Percentiles rank a stretch among this genome's conserved stretches.
Conservation (phyloP, 2,113 vertebrate species). For the Notechis scutatus region DNA sequence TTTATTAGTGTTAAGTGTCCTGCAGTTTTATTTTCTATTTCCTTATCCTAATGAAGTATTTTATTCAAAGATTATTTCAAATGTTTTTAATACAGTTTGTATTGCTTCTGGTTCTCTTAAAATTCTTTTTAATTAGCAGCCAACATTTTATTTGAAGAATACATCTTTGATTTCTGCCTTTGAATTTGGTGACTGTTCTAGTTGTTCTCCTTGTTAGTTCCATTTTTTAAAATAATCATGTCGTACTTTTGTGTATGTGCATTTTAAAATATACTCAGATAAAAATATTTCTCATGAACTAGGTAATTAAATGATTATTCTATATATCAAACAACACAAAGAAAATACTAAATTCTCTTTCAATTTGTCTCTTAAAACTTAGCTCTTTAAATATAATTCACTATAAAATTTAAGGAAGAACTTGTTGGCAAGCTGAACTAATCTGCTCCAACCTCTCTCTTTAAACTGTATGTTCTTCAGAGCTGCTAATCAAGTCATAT, state of each 20-base stretch:
- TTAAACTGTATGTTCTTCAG: neutral
- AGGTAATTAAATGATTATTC: neutral
- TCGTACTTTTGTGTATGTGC: slow-evolving; percentile 49
- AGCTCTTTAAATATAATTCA: neutral
- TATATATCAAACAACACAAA: rapidly evolving
- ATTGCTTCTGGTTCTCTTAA: slow-evolving; percentile 61
- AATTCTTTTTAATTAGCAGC: slow-evolving; percentile 73
- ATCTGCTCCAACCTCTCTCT: neutral
- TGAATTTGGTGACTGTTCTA: slow-evolving; percentile 61
- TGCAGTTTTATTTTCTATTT: slow-evolving; percentile 48
- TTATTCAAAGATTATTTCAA: slow-evolving; percentile 63
- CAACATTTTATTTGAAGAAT: slow-evolving; percentile 67
- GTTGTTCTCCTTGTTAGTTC: slow-evolving; percentile 55
- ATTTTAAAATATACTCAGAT: slow-evolving; percentile 34
- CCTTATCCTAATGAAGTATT: slow-evolving; percentile 45
- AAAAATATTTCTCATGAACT: slow-evolving; percentile 6
- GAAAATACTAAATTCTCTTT: neutral
- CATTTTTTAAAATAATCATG: slow-evolving; percentile 34
- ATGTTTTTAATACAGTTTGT: slow-evolving; percentile 52
- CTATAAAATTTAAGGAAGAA: neutral
- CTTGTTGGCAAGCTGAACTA: neutral
- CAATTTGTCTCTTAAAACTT: neutral
- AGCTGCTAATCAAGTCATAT: neutral
- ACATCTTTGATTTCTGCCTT: slow-evolving; percentile 68
- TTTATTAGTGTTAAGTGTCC: slow-evolving; percentile 47